phyloP scores from a whole-genome alignment of 2,888 invertebrate genomes.

The Tribolium freemani region DNA sequence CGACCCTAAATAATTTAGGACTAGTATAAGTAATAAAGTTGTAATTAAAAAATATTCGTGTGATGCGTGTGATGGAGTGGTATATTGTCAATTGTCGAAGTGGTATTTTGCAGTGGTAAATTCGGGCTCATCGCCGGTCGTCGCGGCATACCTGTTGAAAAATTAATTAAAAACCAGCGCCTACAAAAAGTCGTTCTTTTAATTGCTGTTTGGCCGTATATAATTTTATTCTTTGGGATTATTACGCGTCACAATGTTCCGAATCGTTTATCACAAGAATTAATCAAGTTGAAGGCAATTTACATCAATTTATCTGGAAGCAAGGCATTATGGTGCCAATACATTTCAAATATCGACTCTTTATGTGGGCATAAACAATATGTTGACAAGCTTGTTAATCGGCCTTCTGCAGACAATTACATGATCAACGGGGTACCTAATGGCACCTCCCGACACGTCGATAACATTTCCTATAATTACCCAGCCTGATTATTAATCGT shows the following conservation, averaged over 20 bases:
- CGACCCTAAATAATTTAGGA: too few relatives aligned
- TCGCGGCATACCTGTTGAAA: conserved; percentile 13
- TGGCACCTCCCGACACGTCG: conserved; percentile 42
- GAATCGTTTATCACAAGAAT: conserved; percentile 48
- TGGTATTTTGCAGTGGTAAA: background rate
- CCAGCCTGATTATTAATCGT: conserved; percentile 42
- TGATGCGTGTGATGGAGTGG: too few relatives aligned
- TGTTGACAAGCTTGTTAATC: conserved; percentile 56
- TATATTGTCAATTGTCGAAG: background rate
- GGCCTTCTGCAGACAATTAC: conserved; percentile 54
- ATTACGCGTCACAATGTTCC: conserved; percentile 41
- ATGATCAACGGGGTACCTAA: conserved; percentile 50
- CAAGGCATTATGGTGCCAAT: conserved; percentile 47
- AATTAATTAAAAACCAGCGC: conserved; percentile 22
- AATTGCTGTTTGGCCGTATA: conserved; percentile 23
- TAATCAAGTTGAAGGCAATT: conserved; percentile 47
- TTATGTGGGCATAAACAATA: conserved; percentile 52
- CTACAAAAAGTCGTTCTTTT: conserved; percentile 21
- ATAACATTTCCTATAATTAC: conserved; percentile 43
- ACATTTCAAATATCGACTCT: conserved; percentile 43
- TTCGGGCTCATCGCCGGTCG: background rate
- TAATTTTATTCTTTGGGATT: conserved; percentile 27
- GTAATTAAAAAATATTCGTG: too few relatives aligned
- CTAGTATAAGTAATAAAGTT: too few relatives aligned
- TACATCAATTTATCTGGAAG: conserved; percentile 48